Base-by-base conservation (phyloP, 92 coral and sea anemone species). In the Epizoanthus rinbou region DNA sequence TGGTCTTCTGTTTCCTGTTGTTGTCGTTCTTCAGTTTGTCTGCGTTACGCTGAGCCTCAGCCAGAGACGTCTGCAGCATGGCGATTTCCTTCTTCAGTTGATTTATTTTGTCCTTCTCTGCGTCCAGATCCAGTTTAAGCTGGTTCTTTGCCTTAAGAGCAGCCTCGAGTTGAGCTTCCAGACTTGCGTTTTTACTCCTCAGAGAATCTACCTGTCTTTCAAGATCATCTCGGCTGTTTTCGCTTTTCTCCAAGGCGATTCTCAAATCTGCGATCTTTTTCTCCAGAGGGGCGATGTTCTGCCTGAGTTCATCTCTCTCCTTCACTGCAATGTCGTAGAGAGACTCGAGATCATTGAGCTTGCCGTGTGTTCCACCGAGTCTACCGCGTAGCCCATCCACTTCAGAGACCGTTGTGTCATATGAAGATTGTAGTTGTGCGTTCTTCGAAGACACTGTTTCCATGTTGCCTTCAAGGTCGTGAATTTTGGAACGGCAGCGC, bases 271-370 rank as follows among this genome's bases (percentile, higher is more conserved):
- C 74, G 28, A 94, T 88, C 90, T 85, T 92, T 86, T 92, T 97
- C 78, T 94, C 99, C 84, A 93, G 75, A 43, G 98, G 98, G 13
- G 91, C 97, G 17, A 94, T 31, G 56, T 89, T 91, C 54, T 88
- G 83, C 64, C 91, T 97, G 73, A 94, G 92, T 57, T 97, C 99
- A 56, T 97, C 99, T 83, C 99, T 92, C 80, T 97, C 99, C 69
- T 89, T 92, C 23, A 88, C 85, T 1, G 98, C 95, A 60, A 95
- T 91, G 85, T 91, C 92, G 85, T 91, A 89, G 64, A 92, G 86
- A n/a, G 99, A 90, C 80, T 94, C 99, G 75, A 97, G 85, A 79
- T 97, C 97, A 73, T 92, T 95, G 24, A 97, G 87, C 82, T 94
- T 91, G 19, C 94, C 95, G 54, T 92, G 90, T 53, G 93, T 86